phyloP scores from a whole-genome alignment of 1,140 invertebrate species.

The Venustaconcha ellipsiformis region DNA sequence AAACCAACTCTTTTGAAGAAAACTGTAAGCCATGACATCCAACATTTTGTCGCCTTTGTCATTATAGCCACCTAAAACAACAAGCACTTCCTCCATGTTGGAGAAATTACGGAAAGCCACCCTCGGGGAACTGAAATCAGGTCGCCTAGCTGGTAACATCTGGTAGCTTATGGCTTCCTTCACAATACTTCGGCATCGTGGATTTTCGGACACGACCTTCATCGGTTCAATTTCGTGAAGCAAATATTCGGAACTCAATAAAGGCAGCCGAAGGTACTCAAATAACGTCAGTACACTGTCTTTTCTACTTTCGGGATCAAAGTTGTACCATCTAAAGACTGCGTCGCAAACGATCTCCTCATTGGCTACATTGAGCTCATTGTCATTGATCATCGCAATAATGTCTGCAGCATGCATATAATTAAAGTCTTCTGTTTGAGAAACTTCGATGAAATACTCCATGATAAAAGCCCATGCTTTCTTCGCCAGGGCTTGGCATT shows the following conservation, averaged over 20 bases:
- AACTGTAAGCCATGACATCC: conserved; percentile 54
- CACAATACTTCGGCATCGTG: conserved; percentile 49
- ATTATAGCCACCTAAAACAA: conserved; percentile 53
- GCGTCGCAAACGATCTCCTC: conserved; percentile 57
- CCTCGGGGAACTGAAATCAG: conserved; percentile 54
- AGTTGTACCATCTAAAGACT: conserved; percentile 50
- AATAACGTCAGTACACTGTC: conserved; percentile 44
- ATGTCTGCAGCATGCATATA: conserved; percentile 49
- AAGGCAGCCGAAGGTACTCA: conserved; percentile 47
- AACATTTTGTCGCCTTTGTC: conserved; percentile 40
- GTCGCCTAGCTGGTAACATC: conserved; percentile 52
- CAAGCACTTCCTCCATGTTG: conserved; percentile 51
- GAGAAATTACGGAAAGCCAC: conserved; percentile 47
- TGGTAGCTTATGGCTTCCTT: conserved; percentile 59
- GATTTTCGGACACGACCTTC: conserved; percentile 39
- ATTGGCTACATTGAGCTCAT: conserved; percentile 48
- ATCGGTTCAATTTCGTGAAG: conserved; percentile 48
- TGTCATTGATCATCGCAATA: conserved; percentile 46
- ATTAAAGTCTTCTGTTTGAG: conserved; percentile 44
- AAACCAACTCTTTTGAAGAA: conserved; percentile 48
- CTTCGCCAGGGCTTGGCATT: conserved; percentile 43
- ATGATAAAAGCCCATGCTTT: conserved; percentile 48
- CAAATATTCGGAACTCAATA: conserved; percentile 54
- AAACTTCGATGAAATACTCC: conserved; percentile 48
- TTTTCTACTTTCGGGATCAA: conserved; percentile 37